Base-by-base conservation (phyloP, 2,888 invertebrate species). In the Leptodirus hochenwartii region DNA sequence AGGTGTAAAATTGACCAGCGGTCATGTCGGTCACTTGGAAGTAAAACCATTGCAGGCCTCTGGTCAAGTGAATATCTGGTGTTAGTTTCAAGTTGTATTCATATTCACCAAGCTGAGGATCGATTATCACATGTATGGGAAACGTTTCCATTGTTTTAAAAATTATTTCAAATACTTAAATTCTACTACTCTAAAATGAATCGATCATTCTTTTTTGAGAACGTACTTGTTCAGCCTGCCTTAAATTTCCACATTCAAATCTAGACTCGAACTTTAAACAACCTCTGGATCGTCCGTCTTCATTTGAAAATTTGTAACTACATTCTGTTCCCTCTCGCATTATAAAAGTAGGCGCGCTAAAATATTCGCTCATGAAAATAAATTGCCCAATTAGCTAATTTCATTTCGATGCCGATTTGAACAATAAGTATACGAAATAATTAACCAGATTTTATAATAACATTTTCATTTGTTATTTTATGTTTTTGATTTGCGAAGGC, bases 41-140 rank as follows among this genome's bases (percentile, higher is more conserved):
- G 56, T 87, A 88, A 56, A 87, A 87, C 87, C 87, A 87, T 46
- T 85, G 82, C 47, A 77, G 77, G 38, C 84, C 74, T 34, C 68
- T 67, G 13, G 62, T 64, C 2, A 80, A 75, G 55, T 84, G 82
- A 25, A 84, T 72, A 49, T 87, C 87, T 1, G 85, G 78, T 53
- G 72, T 76, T 36, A 87, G 54, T 35, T 84, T 70, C 36, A 88
- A 58, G 49, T 87, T 82, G 51, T 87, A 87, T 47, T 85, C 84
- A 46, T 65, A 61, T 25, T 66, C 61, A 39, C 74, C 70, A 45
- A 77, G 67, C 80, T 81, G 54, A 30, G 61, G 51, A 41, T n/a
- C n/a, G n/a, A n/a, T n/a, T n/a, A n/a, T n/a, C n/a, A n/a, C n/a
- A n/a, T n/a, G n/a, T n/a, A 20, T 25, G 22, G 15, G 28, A 17